Base-by-base conservation (phyloP, 2,113 vertebrate genomes). In the Chrysochloris asiatica region DNA sequence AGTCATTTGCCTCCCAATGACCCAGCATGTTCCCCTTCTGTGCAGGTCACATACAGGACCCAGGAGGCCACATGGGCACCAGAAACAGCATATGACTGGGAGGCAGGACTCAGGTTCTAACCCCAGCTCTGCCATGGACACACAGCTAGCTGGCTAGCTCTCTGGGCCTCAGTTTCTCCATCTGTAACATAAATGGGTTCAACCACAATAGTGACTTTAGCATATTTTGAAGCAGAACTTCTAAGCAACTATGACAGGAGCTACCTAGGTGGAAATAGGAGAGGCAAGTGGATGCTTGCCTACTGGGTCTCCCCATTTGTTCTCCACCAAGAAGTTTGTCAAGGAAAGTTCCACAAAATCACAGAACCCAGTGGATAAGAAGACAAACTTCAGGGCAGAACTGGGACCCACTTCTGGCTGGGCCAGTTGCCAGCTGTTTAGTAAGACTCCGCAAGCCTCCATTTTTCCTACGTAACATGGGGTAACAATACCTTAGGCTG, bases 261-360 rank as follows among this genome's bases (percentile, higher is more conserved):
- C 28, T 59, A 3, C 28, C 50, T 21, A 52, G 65, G 30, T 45
- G 6, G 0, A 38, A 0, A 1, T 6, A n/a, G 28, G 24, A n/a
- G 24, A 73, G 82, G 65, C 48, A 52, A n/a, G 43, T 30, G 24
- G 52, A 14, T 16, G 36, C 8, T 28, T 1, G 5, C 3, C 26
- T 30, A 0, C 41, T 26, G 2, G 4, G 26, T 36, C 21, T 13
- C 21, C 17, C 8, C 67, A 9, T 54, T 17, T 22, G 17, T 45
- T 52, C 9, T 50, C 61, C 63, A 69, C 63, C 30, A 26, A 65
- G 72, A n/a, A 36, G 5, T 50, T 88, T 28, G 17, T 67, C 73
- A 47, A 45, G 59, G 65, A 47, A 41, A 81, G 59, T 76, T 41
- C 80, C 82, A 56, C 11, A 2, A 6, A 54, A 19, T 6, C 0